Conservation (phyloP, 2,797 vertebrate genomes). For the Sebastolobus altivelis region DNA sequence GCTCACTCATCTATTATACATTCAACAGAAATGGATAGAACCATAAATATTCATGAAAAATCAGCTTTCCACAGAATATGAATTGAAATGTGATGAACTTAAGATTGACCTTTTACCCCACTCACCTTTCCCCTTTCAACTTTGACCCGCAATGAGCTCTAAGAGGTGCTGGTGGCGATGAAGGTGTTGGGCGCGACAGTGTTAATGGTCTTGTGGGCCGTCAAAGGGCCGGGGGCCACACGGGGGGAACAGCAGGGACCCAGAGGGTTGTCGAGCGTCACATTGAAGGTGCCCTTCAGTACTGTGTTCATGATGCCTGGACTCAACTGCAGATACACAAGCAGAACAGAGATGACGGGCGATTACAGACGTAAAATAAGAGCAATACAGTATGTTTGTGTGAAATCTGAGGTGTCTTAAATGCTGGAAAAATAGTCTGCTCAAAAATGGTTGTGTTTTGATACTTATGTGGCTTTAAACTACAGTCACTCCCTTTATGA, state of each 20-base stretch:
- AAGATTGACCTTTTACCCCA: conserved; percentile 32
- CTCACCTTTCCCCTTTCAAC: conserved; percentile 62
- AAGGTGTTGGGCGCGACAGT: conserved; percentile 15
- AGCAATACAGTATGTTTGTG: neutral
- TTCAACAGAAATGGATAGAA: conserved; percentile 50
- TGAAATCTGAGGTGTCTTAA: neutral
- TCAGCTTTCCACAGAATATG: conserved; percentile 32
- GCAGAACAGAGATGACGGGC: conserved; percentile 12
- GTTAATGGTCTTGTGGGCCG: conserved; percentile 24
- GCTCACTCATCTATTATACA: conserved; percentile 48
- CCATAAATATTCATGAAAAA: conserved; percentile 67
- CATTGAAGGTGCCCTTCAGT: conserved; percentile 83
- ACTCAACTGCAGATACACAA: conserved; percentile 70
- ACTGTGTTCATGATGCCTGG: conserved; percentile 75
- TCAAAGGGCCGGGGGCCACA: conserved; percentile 10
- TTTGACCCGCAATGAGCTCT: conserved; percentile 54
- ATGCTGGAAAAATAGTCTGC: neutral
- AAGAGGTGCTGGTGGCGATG: conserved; percentile 41
- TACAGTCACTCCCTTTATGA: neutral
- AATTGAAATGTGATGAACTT: conserved; percentile 53
- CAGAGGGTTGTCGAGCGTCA: conserved; percentile 76
- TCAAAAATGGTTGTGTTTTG: neutral
- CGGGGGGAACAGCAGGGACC: conserved; percentile 1
- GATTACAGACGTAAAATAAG: neutral
- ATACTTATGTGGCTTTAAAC: neutral